A percentile compares a stretch with the other conserved stretches of the same genome.
phyloP scores from a whole-genome alignment of 2,797 vertebrate genomes.

The Falco cherrug region DNA sequence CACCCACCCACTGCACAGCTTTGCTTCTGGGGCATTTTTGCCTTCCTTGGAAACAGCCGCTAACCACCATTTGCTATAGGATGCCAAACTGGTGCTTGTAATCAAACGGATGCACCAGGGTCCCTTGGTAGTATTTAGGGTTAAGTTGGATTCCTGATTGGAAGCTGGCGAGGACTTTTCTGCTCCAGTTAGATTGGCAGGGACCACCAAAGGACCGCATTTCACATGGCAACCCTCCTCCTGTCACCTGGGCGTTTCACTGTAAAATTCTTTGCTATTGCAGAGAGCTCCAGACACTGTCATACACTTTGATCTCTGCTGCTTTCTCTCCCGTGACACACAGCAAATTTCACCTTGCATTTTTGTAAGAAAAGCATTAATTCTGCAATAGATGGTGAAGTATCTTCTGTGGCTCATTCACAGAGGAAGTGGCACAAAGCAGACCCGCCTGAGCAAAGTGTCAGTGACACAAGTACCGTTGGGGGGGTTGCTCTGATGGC shows the following conservation, averaged over 20 bases:
- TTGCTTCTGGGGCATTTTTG: background rate
- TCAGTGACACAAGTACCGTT: accelerated
- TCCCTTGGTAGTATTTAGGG: background rate
- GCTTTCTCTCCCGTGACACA: background rate
- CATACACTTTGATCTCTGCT: background rate
- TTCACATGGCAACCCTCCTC: background rate
- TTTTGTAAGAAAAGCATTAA: background rate
- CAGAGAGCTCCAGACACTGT: background rate
- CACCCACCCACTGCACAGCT: background rate
- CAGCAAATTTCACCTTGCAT: background rate
- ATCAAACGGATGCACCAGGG: background rate
- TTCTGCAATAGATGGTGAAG: background rate
- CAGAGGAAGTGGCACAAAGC: background rate
- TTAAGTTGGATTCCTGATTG: background rate
- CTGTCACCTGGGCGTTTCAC: background rate
- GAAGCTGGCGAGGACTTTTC: background rate
- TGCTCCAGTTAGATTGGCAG: background rate
- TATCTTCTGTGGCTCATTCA: background rate
- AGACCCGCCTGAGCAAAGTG: background rate
- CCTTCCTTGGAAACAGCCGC: background rate
- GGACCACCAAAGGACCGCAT: background rate
- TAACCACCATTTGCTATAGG: background rate
- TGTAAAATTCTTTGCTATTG: background rate
- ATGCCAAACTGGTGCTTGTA: background rate
- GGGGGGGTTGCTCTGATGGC: background rate